These are phyloP conservation scores for Hestina assimilis DNA, from an alignment of 1,140 invertebrate genomes.

Conservation along the genomic window DNA sequence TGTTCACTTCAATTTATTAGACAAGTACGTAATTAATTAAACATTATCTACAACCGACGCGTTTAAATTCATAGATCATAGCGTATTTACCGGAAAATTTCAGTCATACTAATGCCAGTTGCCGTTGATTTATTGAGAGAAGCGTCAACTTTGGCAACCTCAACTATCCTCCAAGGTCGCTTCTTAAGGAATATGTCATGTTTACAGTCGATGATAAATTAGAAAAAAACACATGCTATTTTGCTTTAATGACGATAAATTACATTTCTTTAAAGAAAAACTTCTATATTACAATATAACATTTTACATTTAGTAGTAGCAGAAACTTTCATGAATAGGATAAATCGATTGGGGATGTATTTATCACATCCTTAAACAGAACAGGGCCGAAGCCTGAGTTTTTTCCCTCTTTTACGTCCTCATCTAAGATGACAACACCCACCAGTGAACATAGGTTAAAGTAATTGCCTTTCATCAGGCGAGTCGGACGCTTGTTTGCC, in stretches of 20 bases:
- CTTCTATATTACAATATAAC: no score
- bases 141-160: slow-evolving; percentile 19
- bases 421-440: no score
- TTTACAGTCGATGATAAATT: slow-evolving; percentile 16
- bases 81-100: slow-evolving; percentile 12
- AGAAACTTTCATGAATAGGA: no score
- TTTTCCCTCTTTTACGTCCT: no score
- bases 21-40: neutral
- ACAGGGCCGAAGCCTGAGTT: no score
- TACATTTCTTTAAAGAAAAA: no score
- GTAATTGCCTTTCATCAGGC: no score
- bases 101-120: slow-evolving; percentile 5
- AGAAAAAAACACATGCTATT: neutral
- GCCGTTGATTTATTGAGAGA: slow-evolving; percentile 10
- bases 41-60: neutral
- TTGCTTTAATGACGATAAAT: neutral
- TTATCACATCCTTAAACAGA: no score
- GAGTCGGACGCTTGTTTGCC: no score
- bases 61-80: slow-evolving; percentile 5
- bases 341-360: no score
- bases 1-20: neutral
- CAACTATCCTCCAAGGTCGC: slow-evolving; percentile 3
- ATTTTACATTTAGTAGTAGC: no score
- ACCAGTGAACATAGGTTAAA: no score
- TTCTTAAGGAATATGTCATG: slow-evolving; percentile 4